A percentile compares a stretch with the other conserved stretches of the same genome.
Evolutionary conservation across 1,140 invertebrate species (phyloP).

Genomic region (Gerris buenoi): DNA sequence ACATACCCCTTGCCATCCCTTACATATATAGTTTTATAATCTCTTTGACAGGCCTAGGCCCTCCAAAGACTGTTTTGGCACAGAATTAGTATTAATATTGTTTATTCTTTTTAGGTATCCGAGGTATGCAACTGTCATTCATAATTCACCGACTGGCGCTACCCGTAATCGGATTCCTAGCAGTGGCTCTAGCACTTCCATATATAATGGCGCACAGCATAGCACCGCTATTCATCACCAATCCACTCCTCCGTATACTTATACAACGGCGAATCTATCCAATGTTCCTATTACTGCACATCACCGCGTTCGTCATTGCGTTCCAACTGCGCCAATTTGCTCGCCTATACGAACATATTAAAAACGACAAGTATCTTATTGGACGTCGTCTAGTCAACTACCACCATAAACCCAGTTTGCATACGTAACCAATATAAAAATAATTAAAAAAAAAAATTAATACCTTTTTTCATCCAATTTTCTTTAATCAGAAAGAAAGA

Average conservation of each 20-base stretch:
- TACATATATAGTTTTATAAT: too few relatives aligned
- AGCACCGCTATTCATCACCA: constrained; percentile 60
- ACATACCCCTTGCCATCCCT: too few relatives aligned
- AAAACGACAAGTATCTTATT: constrained; percentile 97
- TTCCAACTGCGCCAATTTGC: constrained; percentile 82
- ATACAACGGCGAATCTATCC: constrained; percentile 84
- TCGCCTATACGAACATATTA: constrained; percentile 93
- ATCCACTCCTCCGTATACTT: constrained; percentile 54
- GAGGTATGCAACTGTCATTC: constrained; percentile 33
- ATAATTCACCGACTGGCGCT: constrained; percentile 71
- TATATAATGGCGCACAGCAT: constrained; percentile 75
- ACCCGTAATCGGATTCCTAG: constrained; percentile 56
- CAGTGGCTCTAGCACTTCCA: constrained; percentile 73
- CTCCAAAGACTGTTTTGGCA: too few relatives aligned
- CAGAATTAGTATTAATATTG: too few relatives aligned
- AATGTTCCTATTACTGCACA: constrained; percentile 50
- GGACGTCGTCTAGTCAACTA: constrained; percentile 90
- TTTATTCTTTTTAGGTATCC: neutral
- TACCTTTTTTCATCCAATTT: too few relatives aligned
- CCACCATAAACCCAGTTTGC: constrained; percentile 34
- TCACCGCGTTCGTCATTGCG: constrained; percentile 17
- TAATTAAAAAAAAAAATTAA: too few relatives aligned
- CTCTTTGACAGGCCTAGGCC: too few relatives aligned
- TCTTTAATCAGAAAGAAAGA: constrained; percentile 22
- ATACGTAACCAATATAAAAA: too few relatives aligned